Conservation (phyloP, 1,140 invertebrate species). For the Cotesia vestalis region DNA sequence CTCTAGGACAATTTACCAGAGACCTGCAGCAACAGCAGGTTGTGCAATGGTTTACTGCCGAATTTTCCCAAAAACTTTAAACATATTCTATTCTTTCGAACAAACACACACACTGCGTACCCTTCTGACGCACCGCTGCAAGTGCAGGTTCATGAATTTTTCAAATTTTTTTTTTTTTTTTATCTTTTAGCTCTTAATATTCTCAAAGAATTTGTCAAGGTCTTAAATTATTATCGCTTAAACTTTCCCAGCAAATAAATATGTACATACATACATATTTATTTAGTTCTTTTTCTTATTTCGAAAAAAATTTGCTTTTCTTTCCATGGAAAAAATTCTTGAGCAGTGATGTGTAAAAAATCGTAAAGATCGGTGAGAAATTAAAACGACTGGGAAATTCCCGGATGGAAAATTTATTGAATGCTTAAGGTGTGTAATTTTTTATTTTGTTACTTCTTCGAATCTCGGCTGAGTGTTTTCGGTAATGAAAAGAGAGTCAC, state of each 20-base stretch:
- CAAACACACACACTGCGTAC: not conserved
- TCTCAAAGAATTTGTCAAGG: not conserved
- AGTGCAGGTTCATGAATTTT: constrained; percentile 24
- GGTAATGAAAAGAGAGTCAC: not conserved
- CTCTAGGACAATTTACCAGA: not conserved
- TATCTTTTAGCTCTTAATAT: constrained; percentile 5
- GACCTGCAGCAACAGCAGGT: not conserved
- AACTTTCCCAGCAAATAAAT: not conserved
- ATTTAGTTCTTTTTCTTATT: too few species aligned
- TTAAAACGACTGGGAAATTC: too few species aligned
- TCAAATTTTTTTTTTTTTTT: not conserved
- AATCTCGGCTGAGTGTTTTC: too few species aligned
- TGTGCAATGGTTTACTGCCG: constrained; percentile 9
- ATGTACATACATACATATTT: too few species aligned
- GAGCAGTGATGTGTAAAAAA: too few species aligned
- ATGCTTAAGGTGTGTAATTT: too few species aligned
- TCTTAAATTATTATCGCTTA: not conserved
- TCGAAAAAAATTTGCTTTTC: too few species aligned
- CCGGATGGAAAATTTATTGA: too few species aligned
- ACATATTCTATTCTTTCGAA: not conserved
- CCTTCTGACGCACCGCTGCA: constrained; percentile 13
- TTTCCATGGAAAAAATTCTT: too few species aligned
- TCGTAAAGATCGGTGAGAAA: too few species aligned
- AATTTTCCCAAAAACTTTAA: constrained; percentile 3
- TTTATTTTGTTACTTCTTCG: too few species aligned